A percentile compares a stretch with the other conserved stretches of the same genome.
Conservation (phyloP, 2,797 vertebrate genomes). For the Danio jaintianensis region DNA sequence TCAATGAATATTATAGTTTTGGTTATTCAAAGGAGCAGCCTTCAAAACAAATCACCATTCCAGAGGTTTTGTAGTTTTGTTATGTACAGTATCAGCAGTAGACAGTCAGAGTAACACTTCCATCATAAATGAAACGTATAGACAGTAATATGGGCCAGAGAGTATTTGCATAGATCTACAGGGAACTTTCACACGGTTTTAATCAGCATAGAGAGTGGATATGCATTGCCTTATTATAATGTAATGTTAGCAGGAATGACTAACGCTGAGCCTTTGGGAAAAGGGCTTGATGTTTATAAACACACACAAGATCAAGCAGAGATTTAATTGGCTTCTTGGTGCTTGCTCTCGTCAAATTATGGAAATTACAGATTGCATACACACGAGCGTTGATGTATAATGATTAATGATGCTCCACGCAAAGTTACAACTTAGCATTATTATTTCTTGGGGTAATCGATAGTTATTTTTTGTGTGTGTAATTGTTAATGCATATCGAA, state of each 20-base stretch:
- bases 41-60: not conserved
- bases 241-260: slow-evolving; percentile 28
- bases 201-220: slow-evolving; percentile 27
- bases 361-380: slow-evolving; percentile 21
- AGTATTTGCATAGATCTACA: not conserved
- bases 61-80: not conserved
- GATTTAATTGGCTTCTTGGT: slow-evolving; percentile 48
- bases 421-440: slow-evolving; percentile 2
- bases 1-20: too few relatives aligned
- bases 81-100: not conserved
- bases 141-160: not conserved
- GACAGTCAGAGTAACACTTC: not conserved
- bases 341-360: slow-evolving; percentile 44
- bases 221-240: slow-evolving; percentile 23
- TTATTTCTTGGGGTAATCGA: slow-evolving; percentile 4
- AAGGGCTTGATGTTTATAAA: slow-evolving; percentile 43
- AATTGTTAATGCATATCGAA: not conserved
- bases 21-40: too few relatives aligned
- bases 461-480: not conserved
- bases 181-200: slow-evolving; percentile 25
- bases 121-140: not conserved
- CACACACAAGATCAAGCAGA: slow-evolving; percentile 27
- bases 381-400: not conserved
- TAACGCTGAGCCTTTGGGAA: slow-evolving; percentile 43
- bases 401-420: slow-evolving; percentile 9